Evolutionary conservation across 2,888 invertebrate species (phyloP), one percentile per base, ranked within the genome.

Genomic region (Rhaphigaster nebulosa): DNA sequence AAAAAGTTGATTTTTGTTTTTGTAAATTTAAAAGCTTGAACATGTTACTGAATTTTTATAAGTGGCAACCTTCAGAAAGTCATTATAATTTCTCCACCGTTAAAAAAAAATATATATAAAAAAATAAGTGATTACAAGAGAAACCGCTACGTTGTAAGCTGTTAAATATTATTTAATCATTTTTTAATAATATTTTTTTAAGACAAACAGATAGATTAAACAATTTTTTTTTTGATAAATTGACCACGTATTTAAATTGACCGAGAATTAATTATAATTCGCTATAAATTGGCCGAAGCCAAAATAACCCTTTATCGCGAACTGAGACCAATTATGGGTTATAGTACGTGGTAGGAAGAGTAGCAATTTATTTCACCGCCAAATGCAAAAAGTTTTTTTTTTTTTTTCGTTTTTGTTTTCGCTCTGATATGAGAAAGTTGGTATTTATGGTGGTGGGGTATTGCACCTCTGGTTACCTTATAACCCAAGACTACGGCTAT

Each of bases 341-440:
- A 76, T 76, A 76, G 70, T 76, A 76, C 70, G 70, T 76, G 70
- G 70, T 23, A 8, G 70, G 70, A 38, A 76, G 70, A 38, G 20
- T 38, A 76, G 70, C 70, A 84, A 84, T 84, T 84, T 84, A 84
- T 84, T 84, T 50, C n/a, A n/a, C n/a, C 20, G 10, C 84, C 45
- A 84, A 84, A 84, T 84, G 84, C 84, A 84, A 84, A 84, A 84
- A 84, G 5, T 41, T 80, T 80, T 38, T 80, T 38, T 45, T 45
- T 50, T 26, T 45, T 84, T 38, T 80, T 80, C 80, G 80, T 65
- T 65, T 65, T 65, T 65, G 65, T 65, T 76, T 76, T 76, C 26
- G 45, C 84, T 84, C 84, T n/a, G 45, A 84, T 84, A 84, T 84
- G 84, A 84, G 84, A 41, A 84, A 84, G 45, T 84, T 84, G 45